phyloP scores from a whole-genome alignment of 2,888 invertebrate genomes.

The Drosophila paucipuncta region DNA sequence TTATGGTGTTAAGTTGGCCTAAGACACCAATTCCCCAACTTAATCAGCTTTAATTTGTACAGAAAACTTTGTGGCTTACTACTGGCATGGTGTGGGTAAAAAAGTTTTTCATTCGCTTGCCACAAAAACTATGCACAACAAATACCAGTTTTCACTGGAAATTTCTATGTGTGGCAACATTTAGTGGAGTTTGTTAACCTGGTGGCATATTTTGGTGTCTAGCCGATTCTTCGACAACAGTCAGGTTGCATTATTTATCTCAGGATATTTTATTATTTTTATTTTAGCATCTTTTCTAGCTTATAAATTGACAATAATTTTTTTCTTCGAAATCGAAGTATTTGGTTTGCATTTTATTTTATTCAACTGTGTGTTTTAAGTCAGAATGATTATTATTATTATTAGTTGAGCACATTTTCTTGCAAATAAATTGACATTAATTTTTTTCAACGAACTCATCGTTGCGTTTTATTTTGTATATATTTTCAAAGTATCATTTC shows the following conservation, averaged over 20 bases:
- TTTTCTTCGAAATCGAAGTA: not conserved
- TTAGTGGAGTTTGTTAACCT: slow-evolving; percentile 16
- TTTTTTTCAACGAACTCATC: not conserved
- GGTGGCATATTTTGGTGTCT: slow-evolving; percentile 1
- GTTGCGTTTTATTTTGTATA: not conserved
- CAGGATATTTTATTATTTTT: not conserved
- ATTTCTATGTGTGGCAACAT: slow-evolving; percentile 7
- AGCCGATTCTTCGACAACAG: not conserved
- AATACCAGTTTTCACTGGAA: slow-evolving; percentile 13
- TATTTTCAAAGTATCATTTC: not conserved
- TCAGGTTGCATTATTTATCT: not conserved
- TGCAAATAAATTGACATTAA: not conserved
- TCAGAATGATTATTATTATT: not conserved
- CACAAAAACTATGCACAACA: not conserved
- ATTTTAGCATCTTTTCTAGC: not conserved
- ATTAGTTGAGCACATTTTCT: not conserved
- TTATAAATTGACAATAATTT: not conserved
- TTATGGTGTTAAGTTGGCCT: slow-evolving; percentile 4
- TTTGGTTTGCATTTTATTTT: no score
- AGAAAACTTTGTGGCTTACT: not conserved
- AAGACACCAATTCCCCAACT: slow-evolving; percentile 14
- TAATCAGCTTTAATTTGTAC: not conserved
- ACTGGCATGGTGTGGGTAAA: not conserved
- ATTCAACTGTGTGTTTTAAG: no score
- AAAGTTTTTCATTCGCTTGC: not conserved